Base-by-base conservation (phyloP, 2,113 vertebrate genomes). In the Sturnira hondurensis region DNA sequence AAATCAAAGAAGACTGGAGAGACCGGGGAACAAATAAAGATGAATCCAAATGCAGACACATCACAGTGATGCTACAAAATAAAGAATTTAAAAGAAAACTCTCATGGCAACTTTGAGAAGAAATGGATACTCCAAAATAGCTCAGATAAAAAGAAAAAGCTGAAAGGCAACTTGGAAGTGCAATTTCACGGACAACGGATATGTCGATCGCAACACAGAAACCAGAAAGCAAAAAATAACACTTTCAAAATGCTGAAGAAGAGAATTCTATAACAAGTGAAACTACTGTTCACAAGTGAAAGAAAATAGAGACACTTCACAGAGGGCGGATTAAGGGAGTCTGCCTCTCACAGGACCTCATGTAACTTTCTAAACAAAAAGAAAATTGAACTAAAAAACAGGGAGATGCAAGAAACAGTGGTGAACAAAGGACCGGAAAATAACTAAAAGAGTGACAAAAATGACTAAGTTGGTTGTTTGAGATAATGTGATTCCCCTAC, bases 221-320 rank as follows among this genome's bases (percentile, higher is more conserved):
- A 70, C 58, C 36, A 71, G 91, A 83, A 63, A 91, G 67, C 33
- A 56, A 90, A 61, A 52, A 76, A 58, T 33, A 86, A 52, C 56
- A 58, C 33, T 58, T 95, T 47, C 58, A 63, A 76, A 58, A 24
- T 28, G 22, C 24, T 58, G 28, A 61, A 88, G 70, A 38, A 96
- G 13, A 88, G 14, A 87, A 83, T 76, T 91, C 52, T 65, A 14
- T 70, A 52, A 78, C 43, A 28, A 84, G 33, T n/a, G 36, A 92
- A 71, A 56, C 52, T 77, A 41, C 63, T 45, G 33, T 83, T 83
- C 88, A 54, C n/a, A 65, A 76, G 19, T 56, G 19, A 92, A 95
- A 76, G 67, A 74, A 94, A 94, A 90, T 78, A 86, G 81, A 56
- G 50, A 76, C 47, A 50, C 77, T 70, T 93, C 36, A 84, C 52